phyloP scores from a whole-genome alignment of 2,888 invertebrate species.

The Alloplasta piceator region DNA sequence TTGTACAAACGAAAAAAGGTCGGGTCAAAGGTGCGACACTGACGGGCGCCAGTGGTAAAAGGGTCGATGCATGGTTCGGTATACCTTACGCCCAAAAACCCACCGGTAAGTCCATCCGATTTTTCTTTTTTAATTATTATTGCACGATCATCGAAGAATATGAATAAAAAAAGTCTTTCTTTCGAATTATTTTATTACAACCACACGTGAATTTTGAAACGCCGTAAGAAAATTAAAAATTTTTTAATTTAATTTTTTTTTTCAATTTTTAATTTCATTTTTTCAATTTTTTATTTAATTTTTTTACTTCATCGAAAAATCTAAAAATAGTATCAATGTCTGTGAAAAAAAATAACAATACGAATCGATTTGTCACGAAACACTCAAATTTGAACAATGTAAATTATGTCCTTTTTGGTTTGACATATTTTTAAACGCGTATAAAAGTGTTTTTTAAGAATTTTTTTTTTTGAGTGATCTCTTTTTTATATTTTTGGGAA shows the following conservation, averaged over 20 bases:
- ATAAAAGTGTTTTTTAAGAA: too few species aligned
- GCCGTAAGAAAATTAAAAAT: neutral
- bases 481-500: too few species aligned
- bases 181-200: neutral
- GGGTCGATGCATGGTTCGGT: constrained; percentile 93
- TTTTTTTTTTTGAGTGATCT: too few species aligned
- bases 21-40: constrained; percentile 90
- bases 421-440: neutral
- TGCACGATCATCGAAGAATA: too few species aligned
- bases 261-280: neutral
- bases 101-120: constrained; percentile 82
- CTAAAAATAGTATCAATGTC: too few species aligned
- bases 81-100: constrained; percentile 94
- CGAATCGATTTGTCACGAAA: too few species aligned
- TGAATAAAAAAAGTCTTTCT: too few species aligned
- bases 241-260: neutral
- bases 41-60: constrained; percentile 90
- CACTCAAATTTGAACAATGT: neutral
- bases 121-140: neutral
- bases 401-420: neutral
- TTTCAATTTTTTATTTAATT: neutral
- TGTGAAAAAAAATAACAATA: too few species aligned
- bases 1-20: constrained; percentile 92
- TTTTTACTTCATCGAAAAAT: too few species aligned
- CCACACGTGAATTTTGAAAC: constrained; percentile 1